Evolutionary conservation across 2,113 vertebrate genomes (phyloP), one percentile per base, ranked within the genome.

Genomic region (Eleginops maclovinus): DNA sequence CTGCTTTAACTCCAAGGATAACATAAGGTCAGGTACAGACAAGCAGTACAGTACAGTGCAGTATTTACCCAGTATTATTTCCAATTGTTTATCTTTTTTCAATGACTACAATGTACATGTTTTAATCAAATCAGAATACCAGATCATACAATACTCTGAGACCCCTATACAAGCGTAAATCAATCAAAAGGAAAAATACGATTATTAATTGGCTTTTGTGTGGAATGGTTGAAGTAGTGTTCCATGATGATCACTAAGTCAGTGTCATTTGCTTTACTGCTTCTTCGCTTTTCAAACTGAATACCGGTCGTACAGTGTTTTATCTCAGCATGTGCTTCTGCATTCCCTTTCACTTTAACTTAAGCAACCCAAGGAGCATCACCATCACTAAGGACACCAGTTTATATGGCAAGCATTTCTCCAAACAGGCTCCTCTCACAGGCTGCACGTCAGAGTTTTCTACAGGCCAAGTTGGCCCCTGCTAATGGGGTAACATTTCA

Each of bases 371-470:
- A 28, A 40, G 36, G 21, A 79, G 47, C 65, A 79, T 82, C 55
- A 9, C 16, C 54, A 63, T 76, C 41, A 46, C 72, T 70, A 41
- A 50, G 51, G 70, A 55, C 87, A 86, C 80, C 46, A 16, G 71
- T 69, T 9, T 80, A 36, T 41, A 50, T 51, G 72, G 60, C 46
- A 60, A 64, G 63, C 73, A 85, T 87, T 88, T 71, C 75, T 80
- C 21, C 66, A 75, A 64, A 77, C 49, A 43, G 36, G 4, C 64
- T n/a, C 40, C 28, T 56, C 60, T 78, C 50, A 69, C 31, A 53
- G 49, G 41, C n/a, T 47, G 2, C 56, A 65, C 75, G 61, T 56
- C 58, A 26, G 49, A 31, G 46, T 69, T 72, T 47, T 64, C 68
- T 53, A 10, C 62, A 73, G 70, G 60, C 75, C 28, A 63, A 22